These are phyloP conservation scores for Denticeps clupeoides DNA, from an alignment of 2,797 vertebrate species.

Conservation along the genomic window DNA sequence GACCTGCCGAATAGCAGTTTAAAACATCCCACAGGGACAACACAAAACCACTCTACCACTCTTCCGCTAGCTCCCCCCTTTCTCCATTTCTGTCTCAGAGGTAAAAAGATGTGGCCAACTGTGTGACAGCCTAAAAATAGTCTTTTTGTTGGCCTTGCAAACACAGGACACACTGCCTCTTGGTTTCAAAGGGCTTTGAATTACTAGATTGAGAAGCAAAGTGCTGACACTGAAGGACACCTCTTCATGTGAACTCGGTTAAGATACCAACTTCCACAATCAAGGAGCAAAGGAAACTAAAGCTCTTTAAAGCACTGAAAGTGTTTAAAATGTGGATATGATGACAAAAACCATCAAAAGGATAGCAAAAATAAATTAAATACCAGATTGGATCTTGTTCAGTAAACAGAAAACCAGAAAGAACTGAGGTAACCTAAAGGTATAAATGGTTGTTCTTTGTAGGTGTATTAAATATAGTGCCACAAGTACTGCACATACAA, in stretches of 20 bases:
- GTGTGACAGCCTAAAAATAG: slow-evolving; percentile 24
- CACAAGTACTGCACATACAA: too few species aligned
- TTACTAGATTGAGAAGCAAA: slow-evolving; percentile 6
- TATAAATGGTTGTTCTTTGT: too few species aligned
- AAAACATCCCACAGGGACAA: slow-evolving; percentile 17
- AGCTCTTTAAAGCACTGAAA: too few species aligned
- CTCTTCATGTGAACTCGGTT: background rate
- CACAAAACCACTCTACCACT: slow-evolving; percentile 2
- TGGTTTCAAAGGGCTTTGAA: slow-evolving; percentile 20
- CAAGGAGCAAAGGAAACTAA: too few species aligned
- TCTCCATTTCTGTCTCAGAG: slow-evolving; percentile 1
- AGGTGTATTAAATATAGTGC: too few species aligned
- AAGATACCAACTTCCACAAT: too few species aligned
- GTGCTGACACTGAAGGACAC: slow-evolving; percentile 5
- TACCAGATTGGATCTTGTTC: too few species aligned
- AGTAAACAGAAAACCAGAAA: too few species aligned
- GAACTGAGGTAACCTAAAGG: too few species aligned
- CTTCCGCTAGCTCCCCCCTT: slow-evolving; percentile 10
- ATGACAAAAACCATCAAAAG: too few species aligned
- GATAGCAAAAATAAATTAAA: too few species aligned
- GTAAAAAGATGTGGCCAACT: background rate
- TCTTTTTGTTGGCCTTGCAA: background rate
- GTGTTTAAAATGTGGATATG: too few species aligned
- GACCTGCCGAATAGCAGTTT: slow-evolving; percentile 10
- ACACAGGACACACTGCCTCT: slow-evolving; percentile 13